Conservation (phyloP, 2,113 vertebrate genomes). For the Coryphaenoides rupestris region DNA sequence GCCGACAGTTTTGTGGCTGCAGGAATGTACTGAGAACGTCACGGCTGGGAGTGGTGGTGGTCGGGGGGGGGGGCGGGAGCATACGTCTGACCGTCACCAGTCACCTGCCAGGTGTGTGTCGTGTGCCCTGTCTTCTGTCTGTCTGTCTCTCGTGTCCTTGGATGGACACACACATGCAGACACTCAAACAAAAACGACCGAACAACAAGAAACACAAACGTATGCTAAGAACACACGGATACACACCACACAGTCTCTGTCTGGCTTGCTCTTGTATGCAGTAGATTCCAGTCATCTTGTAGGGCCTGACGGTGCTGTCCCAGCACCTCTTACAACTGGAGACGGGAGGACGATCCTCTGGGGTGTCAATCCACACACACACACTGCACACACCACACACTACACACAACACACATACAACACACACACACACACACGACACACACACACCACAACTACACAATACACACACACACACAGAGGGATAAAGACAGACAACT, state of each 20-base stretch:
- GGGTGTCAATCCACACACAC: constrained; percentile 26
- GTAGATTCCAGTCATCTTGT: constrained; percentile 41
- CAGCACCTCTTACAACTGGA: neutral
- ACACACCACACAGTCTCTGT: no score
- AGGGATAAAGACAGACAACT: constrained; percentile 15
- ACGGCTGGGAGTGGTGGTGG: no score
- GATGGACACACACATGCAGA: neutral
- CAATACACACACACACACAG: neutral
- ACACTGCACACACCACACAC: no score
- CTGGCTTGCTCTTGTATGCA: no score
- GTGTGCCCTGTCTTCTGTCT: constrained; percentile 8
- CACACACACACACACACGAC: neutral
- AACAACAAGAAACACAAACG: no score
- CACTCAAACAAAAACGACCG: no score
- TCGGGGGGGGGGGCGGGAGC: no score
- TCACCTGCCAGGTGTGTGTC: neutral
- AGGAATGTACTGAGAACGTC: no score
- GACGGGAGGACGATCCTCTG: constrained; percentile 39
- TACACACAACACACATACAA: no score
- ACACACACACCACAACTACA: neutral
- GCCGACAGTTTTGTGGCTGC: no score
- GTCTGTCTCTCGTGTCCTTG: constrained; percentile 8
- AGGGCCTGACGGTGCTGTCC: constrained; percentile 24
- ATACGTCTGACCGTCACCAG: no score
- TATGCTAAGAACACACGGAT: no score